Conservation (phyloP, 2,888 invertebrate species). For the Nebria salina region DNA sequence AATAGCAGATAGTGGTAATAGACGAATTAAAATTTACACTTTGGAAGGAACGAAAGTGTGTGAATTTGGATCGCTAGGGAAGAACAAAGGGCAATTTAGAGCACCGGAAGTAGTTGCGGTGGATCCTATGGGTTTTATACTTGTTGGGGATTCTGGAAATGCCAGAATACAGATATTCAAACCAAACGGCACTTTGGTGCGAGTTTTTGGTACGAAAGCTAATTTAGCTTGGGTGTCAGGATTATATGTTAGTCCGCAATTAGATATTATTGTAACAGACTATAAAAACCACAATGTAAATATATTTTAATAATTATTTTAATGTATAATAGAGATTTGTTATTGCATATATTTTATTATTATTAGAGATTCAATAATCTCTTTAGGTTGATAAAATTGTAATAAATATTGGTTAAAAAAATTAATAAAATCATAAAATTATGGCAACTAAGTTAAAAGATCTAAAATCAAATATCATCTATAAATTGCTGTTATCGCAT, state of each 20-base stretch:
- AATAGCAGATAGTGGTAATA: constrained; percentile 78
- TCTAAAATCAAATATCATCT: constrained; percentile 36
- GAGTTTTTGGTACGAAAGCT: constrained; percentile 70
- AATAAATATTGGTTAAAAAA: constrained; percentile 28
- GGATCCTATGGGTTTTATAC: constrained; percentile 77
- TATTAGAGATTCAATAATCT: neutral
- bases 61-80: constrained; percentile 75
- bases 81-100: constrained; percentile 74
- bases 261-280: constrained; percentile 72
- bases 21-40: constrained; percentile 72
- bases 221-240: constrained; percentile 78
- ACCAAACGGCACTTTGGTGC: constrained; percentile 73
- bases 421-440: constrained; percentile 29
- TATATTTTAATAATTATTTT: constrained; percentile 57
- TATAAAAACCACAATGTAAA: constrained; percentile 66
- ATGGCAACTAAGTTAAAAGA: constrained; percentile 39
- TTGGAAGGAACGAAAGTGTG: constrained; percentile 67
- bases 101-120: constrained; percentile 78
- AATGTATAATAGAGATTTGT: constrained; percentile 26
- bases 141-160: constrained; percentile 84
- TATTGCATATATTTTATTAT: constrained; percentile 16
- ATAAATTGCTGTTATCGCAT: constrained; percentile 16
- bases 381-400: constrained; percentile 38
- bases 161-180: constrained; percentile 79
- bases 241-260: constrained; percentile 68